These are phyloP conservation scores for Smutsia temminckii DNA, from an alignment of 2,797 vertebrate species.

Conservation along the genomic window DNA sequence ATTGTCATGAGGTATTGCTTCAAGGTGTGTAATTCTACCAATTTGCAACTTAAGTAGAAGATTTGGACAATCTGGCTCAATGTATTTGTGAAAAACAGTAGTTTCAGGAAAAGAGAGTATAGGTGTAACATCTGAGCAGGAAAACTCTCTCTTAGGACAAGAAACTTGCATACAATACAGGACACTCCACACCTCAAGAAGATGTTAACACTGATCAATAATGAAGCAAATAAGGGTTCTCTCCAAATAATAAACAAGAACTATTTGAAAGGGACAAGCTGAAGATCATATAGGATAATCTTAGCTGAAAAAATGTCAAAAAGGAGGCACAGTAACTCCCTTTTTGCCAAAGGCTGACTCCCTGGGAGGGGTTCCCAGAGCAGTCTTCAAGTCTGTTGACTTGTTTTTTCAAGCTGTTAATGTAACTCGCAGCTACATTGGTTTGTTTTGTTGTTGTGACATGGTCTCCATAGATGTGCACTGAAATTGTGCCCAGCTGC, in stretches of 20 bases:
- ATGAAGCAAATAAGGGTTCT: background rate
- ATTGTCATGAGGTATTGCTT: background rate
- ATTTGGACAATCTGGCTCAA: background rate
- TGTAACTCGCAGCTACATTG: slow-evolving; percentile 84
- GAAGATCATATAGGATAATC: slow-evolving; percentile 51
- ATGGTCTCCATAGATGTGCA: slow-evolving; percentile 87
- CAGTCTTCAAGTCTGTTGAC: slow-evolving; percentile 85
- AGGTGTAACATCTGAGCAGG: background rate
- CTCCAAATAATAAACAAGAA: background rate
- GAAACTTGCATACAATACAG: background rate
- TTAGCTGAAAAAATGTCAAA: slow-evolving; percentile 34
- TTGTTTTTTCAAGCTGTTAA: slow-evolving; percentile 83
- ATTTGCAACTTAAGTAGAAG: background rate
- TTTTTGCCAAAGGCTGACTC: slow-evolving; percentile 68
- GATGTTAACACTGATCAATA: slow-evolving; percentile 1
- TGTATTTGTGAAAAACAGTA: slow-evolving; percentile 15
- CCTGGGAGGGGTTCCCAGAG: slow-evolving; percentile 76
- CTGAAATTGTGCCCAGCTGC: slow-evolving; percentile 85
- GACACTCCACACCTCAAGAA: background rate
- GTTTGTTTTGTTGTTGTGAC: slow-evolving; percentile 88
- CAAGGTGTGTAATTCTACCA: background rate
- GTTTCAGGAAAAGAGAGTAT: background rate
- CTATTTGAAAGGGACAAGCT: slow-evolving; percentile 32
- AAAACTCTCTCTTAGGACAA: slow-evolving; percentile 7
- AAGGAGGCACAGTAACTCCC: slow-evolving; percentile 60